phyloP scores from a whole-genome alignment of 2,797 vertebrate genomes.

The Brachyalestes nurse region DNA sequence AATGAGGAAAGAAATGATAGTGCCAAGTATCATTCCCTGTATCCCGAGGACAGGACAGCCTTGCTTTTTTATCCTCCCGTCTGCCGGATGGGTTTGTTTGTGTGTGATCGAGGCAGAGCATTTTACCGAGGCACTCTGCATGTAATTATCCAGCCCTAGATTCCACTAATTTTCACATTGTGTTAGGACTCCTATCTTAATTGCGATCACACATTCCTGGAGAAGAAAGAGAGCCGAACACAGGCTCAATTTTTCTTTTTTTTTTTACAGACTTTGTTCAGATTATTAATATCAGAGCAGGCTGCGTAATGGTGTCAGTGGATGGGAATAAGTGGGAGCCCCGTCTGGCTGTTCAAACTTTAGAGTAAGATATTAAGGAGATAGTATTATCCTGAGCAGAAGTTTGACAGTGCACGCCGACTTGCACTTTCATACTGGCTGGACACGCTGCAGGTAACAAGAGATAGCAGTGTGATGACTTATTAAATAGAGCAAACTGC shows the following conservation, averaged over 20 bases:
- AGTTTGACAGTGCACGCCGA: conserved; percentile 69
- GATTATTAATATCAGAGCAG: conserved; percentile 75
- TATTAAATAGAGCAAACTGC: conserved; percentile 79
- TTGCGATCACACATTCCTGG: conserved; percentile 76
- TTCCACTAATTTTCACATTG: conserved; percentile 62
- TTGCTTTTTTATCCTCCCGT: conserved; percentile 66
- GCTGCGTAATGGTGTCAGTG: conserved; percentile 73
- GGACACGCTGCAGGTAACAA: conserved; percentile 70
- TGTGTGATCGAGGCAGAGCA: conserved; percentile 58
- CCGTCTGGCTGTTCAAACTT: conserved; percentile 60
- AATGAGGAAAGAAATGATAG: conserved; percentile 60
- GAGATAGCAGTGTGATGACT: conserved; percentile 78
- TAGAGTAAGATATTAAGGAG: conserved; percentile 53
- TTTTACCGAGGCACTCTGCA: conserved; percentile 66
- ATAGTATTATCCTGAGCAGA: conserved; percentile 72
- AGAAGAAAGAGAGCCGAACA: conserved; percentile 68
- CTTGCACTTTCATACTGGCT: conserved; percentile 69
- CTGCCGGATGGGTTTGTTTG: conserved; percentile 53
- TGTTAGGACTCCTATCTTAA: conserved; percentile 75
- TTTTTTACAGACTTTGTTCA: conserved; percentile 71
- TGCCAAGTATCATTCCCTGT: conserved; percentile 67
- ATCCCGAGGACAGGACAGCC: conserved; percentile 61
- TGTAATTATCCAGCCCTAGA: conserved; percentile 70
- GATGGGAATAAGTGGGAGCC: conserved; percentile 47
- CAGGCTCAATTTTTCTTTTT: conserved; percentile 67